Base-by-base conservation (phyloP, 2,888 invertebrate genomes). In the Dasysyrphus albostriatus region DNA sequence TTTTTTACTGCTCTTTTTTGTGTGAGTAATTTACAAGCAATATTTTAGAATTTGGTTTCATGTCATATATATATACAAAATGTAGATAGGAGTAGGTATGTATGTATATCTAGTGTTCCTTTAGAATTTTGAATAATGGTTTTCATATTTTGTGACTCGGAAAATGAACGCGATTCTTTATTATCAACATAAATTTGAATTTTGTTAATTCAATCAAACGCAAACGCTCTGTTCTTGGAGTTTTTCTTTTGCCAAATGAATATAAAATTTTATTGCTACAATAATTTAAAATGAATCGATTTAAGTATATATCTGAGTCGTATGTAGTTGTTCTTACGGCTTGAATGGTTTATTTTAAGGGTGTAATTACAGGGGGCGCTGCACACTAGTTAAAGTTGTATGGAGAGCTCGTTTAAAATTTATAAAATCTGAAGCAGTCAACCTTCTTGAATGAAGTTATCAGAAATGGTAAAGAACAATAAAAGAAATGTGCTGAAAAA, bases 1-100 rank as follows among this genome's bases (percentile, higher is more conserved):
- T 34, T 56, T 34, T n/a, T 34, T n/a, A n/a, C n/a, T 56, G 0
- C 9, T 14, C n/a, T 16, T 34, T 34, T 58, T 34, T 4, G 9
- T 58, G 14, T 58, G 58, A 58, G 34, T 58, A 34, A 58, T 58
- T 58, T 42, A 34, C 58, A 34, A n/a, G 34, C 58, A 58, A 58
- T 58, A 16, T 58, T 58, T n/a, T n/a, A 32, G 8, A 32, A 32
- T n/a, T 32, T 56, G 3, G 14, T 56, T 56, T 56, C 14, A 32
- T 56, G 9, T 56, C 32, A 2, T 24, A 24, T 56, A 2, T 24
- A 24, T 24, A 24, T 24, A 24, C 24, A 24, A 24, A 24, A 24
- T 24, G 24, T 24, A n/a, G n/a, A n/a, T n/a, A n/a, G n/a, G 24
- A 2, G 24, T 24, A 24, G 24, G 24, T 24, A 24, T 1, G 24